Conservation (phyloP, 2,797 vertebrate species). For the Apogon talboti region DNA sequence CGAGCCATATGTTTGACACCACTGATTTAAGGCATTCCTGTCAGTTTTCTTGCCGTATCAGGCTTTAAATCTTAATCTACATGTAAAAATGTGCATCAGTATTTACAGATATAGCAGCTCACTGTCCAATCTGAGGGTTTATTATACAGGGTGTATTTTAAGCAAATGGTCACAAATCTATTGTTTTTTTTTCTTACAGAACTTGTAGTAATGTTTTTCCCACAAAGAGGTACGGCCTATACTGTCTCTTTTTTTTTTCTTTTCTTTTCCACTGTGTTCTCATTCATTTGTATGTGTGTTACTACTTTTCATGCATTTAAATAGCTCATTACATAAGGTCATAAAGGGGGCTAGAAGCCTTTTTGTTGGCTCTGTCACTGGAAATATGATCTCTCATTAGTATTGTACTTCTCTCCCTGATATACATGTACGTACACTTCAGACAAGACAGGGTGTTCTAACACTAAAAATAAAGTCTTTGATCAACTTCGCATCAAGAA, state of each 20-base stretch:
- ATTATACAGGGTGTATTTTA: no score
- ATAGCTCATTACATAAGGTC: conserved; percentile 74
- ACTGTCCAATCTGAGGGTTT: no score
- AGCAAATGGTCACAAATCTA: not conserved
- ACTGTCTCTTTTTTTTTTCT: no score
- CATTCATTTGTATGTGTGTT: conserved; percentile 38
- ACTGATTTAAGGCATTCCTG: no score
- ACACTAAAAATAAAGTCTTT: not conserved
- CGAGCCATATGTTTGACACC: no score
- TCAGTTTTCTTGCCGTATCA: no score
- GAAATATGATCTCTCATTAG: conserved; percentile 57
- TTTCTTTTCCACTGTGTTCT: not conserved
- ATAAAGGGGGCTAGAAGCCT: conserved; percentile 39
- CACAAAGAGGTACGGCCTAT: not conserved
- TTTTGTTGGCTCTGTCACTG: conserved; percentile 34
- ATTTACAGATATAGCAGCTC: not conserved
- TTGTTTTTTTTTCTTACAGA: conserved; percentile 2
- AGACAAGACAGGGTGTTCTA: conserved; percentile 15
- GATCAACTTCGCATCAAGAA: conserved; percentile 9
- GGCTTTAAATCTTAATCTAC: not conserved
- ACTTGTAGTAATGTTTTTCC: not conserved
- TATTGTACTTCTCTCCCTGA: not conserved
- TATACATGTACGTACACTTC: conserved; percentile 12
- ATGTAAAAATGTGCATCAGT: not conserved
- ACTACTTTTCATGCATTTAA: conserved; percentile 81